Evolutionary conservation across 2,888 invertebrate species (phyloP), one percentile per base, ranked within the genome.

Genomic region (Xylophagus ater): DNA sequence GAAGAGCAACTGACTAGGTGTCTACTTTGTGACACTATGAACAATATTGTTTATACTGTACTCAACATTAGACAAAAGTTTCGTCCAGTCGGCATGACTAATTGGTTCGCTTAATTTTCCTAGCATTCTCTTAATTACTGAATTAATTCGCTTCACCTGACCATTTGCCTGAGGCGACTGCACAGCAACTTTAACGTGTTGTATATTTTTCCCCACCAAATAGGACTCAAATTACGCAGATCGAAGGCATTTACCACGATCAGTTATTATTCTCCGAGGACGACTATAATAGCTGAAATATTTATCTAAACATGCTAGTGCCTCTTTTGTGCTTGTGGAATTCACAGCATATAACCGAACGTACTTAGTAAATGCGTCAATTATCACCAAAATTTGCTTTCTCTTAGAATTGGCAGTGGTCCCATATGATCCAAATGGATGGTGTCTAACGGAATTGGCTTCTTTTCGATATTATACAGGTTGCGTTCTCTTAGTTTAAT

Each of bases 151-250:
- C 33, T 45, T 36, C 10, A 45, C 37, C 28, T 59, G 55, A 1
- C 57, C 54, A 38, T 57, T 58, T 1, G 53, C 50, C 21, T 53
- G 44, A 2, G 55, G 55, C 1, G 49, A 49, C 4, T 42, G 50
- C 2, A 50, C 45, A 4, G 56, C 53, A 4, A 55, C 49, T 23
- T 47, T 37, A 10, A 53, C 45, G 32, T 51, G 51, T 21, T 47
- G 31, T 6, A 56, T 48, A 9, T 33, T 41, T 8, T 46, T 38
- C 2, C 40, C 32, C n/a, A 42, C 14, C 5, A 50, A 4, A 36
- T 49, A 54, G 10, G 17, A 23, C 7, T 21, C 17, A n/a, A 39
- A 46, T 15, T 43, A 41, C 4, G 18, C n/a, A 0, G 41, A 45
- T 1, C 42, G 42, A 21, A 45, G 43, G 14, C 13, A 18, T 4